Evolutionary conservation across 2,888 invertebrate species (phyloP).

Genomic region (Cryptocephalus primarius): DNA sequence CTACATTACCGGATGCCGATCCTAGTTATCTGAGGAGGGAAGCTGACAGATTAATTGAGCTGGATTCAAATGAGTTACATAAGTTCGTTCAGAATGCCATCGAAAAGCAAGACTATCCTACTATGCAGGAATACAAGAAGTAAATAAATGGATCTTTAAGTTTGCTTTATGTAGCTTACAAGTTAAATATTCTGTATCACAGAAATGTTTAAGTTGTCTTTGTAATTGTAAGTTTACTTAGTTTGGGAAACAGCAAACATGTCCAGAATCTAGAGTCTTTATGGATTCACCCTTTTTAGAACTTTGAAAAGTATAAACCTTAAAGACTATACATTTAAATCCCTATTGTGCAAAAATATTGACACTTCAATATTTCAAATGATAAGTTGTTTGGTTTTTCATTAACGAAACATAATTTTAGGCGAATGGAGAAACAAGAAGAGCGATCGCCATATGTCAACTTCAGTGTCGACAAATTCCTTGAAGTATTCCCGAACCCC

Average conservation of each 20-base stretch:
- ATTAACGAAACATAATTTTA: no score
- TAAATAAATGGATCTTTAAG: slow-evolving; percentile 10
- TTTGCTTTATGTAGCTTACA: not conserved
- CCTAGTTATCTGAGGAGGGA: slow-evolving; percentile 27
- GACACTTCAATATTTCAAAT: no score
- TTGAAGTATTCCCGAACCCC: slow-evolving; percentile 25
- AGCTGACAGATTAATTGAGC: slow-evolving; percentile 20
- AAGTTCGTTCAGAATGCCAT: slow-evolving; percentile 25
- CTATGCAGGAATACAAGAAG: slow-evolving; percentile 31
- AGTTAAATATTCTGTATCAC: not conserved
- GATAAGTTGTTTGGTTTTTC: no score
- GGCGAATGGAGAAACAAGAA: slow-evolving; percentile 19
- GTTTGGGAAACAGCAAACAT: no score
- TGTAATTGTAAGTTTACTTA: no score
- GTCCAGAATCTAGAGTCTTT: no score
- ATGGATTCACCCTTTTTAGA: no score
- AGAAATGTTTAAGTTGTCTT: no score
- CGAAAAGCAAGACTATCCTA: slow-evolving; percentile 29
- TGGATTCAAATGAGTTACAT: slow-evolving; percentile 18
- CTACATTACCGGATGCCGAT: slow-evolving; percentile 31
- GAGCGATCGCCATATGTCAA: slow-evolving; percentile 17
- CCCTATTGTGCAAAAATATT: no score
- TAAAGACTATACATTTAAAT: no score
- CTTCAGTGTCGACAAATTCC: slow-evolving; percentile 21
- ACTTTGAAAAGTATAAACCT: no score